Percentiles rank a stretch among this genome's conserved stretches.
Evolutionary conservation across 30 jellyfish, hydroid and myxozoan genomes (phyloP).

Genomic region (Aurelia sp.): DNA sequence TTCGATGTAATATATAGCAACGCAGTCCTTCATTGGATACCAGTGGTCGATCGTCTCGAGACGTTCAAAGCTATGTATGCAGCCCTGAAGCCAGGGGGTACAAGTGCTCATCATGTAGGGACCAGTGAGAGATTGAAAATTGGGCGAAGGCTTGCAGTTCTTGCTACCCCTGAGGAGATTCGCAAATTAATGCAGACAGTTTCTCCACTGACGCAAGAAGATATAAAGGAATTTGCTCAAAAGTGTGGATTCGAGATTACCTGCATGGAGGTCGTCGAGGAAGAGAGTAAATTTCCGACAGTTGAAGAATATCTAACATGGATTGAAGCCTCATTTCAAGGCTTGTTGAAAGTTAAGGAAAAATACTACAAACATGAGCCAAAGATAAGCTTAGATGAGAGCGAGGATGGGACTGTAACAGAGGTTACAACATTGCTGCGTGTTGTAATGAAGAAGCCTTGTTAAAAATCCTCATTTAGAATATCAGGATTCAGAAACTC

Average conservation of each 20-base stretch:
- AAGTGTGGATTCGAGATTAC: not conserved
- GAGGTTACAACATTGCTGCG: slow-evolving; percentile 5
- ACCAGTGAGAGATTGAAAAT: not conserved
- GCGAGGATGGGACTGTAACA: slow-evolving; percentile 4
- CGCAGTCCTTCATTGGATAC: slow-evolving; percentile 83
- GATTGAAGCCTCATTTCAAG: not conserved
- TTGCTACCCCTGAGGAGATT: not conserved
- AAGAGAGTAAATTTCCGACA: not conserved
- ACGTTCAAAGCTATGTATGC: slow-evolving; percentile 46
- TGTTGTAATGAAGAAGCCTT: not conserved
- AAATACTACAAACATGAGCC: not conserved
- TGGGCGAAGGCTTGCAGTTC: not conserved
- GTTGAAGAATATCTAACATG: slow-evolving; percentile 12
- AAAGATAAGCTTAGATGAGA: not conserved
- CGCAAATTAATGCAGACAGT: too few species aligned
- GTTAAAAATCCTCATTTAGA: too few species aligned
- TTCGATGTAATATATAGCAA: slow-evolving; percentile 58
- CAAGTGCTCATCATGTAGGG: not conserved
- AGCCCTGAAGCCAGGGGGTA: slow-evolving; percentile 72
- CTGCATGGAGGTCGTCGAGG: not conserved
- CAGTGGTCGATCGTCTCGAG: slow-evolving; percentile 45
- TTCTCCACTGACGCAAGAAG: slow-evolving; percentile 4
- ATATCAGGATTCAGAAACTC: too few species aligned
- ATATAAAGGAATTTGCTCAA: not conserved
- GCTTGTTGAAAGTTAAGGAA: not conserved